Base-by-base conservation (phyloP, 2,797 vertebrate genomes). In the Varecia variegata region DNA sequence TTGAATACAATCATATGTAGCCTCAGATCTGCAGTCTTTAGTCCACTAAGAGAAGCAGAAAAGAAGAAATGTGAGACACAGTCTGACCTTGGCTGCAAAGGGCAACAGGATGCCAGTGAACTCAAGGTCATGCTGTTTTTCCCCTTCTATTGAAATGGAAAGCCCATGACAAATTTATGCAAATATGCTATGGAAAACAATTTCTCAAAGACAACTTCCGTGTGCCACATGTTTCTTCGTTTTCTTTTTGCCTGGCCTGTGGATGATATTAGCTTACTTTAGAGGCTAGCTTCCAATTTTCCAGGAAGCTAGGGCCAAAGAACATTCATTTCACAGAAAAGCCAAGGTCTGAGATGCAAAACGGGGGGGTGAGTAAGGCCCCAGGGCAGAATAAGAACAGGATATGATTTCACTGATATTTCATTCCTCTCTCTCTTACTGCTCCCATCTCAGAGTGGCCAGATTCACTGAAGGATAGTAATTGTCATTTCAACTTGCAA, bases 241-340 rank as follows among this genome's bases (percentile, higher is more conserved):
- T 77, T 83, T 50, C 43, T 80, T 88, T 73, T 85, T 52, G 12
- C 27, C 20, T 73, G 40, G 40, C 6, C 43, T 68, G 7, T 77
- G 50, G 18, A 50, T 85, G 38, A 62, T 79, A 35, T 43, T 74
- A 30, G 27, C 15, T 88, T 87, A 86, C 47, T 88, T 94, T 83
- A 65, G n/a, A 88, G 27, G 30, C 4, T 20, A 85, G 45, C 14
- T 86, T 87, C 23, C 30, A 50, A 13, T 80, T 67, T 96, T 82
- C 43, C 38, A 86, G 40, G 4, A 81, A 84, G 32, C 21, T 50
- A 45, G n/a, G 2, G n/a, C 13, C 38, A 94, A 90, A 43, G 17
- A 77, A 23, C 76, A 25, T 92, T 93, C 50, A 70, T 80, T 95
- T 86, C 52, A 92, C 23, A 85, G 71, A 80, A 80, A 83, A 52